Evolutionary conservation across 2,113 vertebrate species (phyloP), one percentile per base, ranked within the genome.

Genomic region (Chiloscyllium plagiosum): DNA sequence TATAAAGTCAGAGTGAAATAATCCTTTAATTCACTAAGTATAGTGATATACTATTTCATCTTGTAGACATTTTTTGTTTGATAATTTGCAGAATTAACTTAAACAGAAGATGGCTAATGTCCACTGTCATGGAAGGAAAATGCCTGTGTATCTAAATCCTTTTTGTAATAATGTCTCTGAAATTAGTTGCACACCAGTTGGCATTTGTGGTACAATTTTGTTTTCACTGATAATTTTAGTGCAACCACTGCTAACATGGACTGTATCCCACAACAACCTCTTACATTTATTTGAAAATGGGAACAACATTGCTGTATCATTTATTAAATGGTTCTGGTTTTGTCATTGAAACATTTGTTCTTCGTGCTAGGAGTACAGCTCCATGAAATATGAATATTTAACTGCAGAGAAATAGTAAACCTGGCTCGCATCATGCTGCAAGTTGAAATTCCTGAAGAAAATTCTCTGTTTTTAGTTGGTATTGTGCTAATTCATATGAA

Each of bases 1-100:
- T 83, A 83, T 83, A 17, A 83, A 83, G 17, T 22, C 80, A 47
- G 80, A 83, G 80, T 83, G 80, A 93, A 66, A 93, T 93, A 61
- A 93, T 68, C 89, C 29, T 93, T 17, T 65, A 65, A 92, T 65
- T 66, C 33, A 92, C 89, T 66, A 56, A 87, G 85, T 61, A 56
- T 61, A 61, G 87, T 92, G 26, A 92, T 33, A 61, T n/a, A 42
- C 80, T 37, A 47, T 83, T 83, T 83, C 42, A 83, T 42, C 42
- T 83, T 37, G 17, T 6, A 83, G n/a, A 83, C n/a, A 83, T 3
- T 83, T 61, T 4, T 80, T 78, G 33, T 78, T 37, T 83, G 33
- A 24, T 61, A 29, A 56, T 29, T 90, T 56, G 61, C n/a, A 92
- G 66, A 93, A 33, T n/a, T n/a, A 15, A 42, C 42, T 66, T n/a